Conservation (phyloP, 2,888 invertebrate species). For the Stenchaetothrips biformis region DNA sequence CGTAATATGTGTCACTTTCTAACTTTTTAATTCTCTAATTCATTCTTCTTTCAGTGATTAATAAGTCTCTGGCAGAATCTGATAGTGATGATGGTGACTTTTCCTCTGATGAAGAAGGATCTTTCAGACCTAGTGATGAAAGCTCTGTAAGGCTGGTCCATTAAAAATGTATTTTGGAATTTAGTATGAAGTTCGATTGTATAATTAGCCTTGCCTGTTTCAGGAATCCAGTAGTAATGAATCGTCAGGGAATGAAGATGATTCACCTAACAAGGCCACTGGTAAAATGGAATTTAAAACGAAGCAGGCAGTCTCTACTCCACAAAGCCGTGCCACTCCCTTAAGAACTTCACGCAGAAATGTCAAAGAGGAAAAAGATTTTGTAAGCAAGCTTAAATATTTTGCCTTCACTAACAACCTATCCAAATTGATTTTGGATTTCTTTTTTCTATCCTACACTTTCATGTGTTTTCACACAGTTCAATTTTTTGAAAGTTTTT, state of each 20-base stretch:
- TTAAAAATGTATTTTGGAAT: neutral
- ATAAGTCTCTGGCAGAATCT: slow-evolving; percentile 26
- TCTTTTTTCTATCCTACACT: slow-evolving; percentile 15
- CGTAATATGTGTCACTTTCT: neutral
- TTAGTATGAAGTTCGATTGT: neutral
- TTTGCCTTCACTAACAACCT: slow-evolving; percentile 29
- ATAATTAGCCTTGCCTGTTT: neutral
- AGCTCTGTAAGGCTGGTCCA: neutral
- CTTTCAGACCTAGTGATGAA: slow-evolving; percentile 30
- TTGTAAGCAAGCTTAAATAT: slow-evolving; percentile 29
- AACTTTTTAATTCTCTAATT: neutral
- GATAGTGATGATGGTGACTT: slow-evolving; percentile 32
- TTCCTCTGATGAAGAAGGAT: slow-evolving; percentile 2
- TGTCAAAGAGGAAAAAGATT: slow-evolving; percentile 30
- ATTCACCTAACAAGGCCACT: slow-evolving; percentile 52
- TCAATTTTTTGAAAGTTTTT: slow-evolving; percentile 37
- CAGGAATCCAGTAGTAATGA: slow-evolving; percentile 42
- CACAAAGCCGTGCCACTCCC: slow-evolving; percentile 26
- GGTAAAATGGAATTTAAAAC: slow-evolving; percentile 45
- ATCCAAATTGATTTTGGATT: neutral
- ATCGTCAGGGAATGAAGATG: slow-evolving; percentile 50
- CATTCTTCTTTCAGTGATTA: neutral
- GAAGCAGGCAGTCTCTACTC: slow-evolving; percentile 12
- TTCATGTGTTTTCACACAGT: slow-evolving; percentile 32
- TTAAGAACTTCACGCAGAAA: slow-evolving; percentile 6